These are phyloP conservation scores for Anguilla rostrata DNA, from an alignment of 2,113 vertebrate genomes.

Conservation along the genomic window DNA sequence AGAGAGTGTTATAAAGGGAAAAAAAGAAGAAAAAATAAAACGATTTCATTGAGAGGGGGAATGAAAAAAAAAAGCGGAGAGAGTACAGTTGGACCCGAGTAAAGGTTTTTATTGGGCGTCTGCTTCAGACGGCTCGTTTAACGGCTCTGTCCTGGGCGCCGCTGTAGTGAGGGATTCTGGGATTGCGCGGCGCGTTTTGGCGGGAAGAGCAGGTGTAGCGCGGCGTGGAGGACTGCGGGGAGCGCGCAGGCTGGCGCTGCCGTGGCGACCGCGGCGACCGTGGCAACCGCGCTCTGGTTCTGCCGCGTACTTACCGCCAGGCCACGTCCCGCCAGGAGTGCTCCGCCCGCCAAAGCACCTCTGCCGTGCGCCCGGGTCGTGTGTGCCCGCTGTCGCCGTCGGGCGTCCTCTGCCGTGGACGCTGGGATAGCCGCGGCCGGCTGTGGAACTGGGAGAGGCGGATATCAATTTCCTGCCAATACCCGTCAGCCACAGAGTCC, in stretches of 20 bases:
- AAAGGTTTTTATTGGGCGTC: neutral
- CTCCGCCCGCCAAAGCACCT: neutral
- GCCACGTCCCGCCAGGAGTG: neutral
- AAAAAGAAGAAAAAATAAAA: too few species aligned
- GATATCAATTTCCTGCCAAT: neutral
- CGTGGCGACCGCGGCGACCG: neutral
- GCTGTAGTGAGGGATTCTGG: neutral
- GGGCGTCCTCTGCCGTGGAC: neutral
- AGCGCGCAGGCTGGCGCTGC: neutral
- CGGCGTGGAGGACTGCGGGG: neutral
- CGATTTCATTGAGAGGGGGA: too few species aligned
- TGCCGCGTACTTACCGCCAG: neutral
- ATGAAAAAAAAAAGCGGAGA: neutral
- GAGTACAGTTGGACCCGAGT: neutral
- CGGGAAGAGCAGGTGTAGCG: neutral
- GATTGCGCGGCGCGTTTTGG: neutral
- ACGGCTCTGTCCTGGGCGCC: neutral
- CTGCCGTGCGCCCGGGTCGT: neutral
- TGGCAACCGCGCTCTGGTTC: neutral
- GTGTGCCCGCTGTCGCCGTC: neutral
- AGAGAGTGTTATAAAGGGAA: too few species aligned
- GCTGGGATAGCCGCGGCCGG: neutral
- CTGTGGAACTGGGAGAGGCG: neutral
- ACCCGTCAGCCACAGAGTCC: neutral
- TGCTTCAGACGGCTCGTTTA: neutral